These are phyloP conservation scores for Carassius gibelio DNA, from an alignment of 2,113 vertebrate species.

Conservation along the genomic window DNA sequence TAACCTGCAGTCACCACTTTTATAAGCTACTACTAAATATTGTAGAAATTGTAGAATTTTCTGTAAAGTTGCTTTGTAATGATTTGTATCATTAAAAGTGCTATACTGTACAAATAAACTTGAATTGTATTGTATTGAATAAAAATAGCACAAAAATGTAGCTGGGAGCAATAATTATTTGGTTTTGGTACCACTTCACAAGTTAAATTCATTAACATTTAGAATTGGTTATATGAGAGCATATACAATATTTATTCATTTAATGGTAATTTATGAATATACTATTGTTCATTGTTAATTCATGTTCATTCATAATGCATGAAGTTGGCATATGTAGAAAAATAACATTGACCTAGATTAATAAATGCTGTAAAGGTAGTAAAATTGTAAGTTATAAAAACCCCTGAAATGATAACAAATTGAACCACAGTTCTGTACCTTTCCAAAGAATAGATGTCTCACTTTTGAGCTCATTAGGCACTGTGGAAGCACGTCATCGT, in stretches of 20 bases:
- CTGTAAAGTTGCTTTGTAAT: too few species aligned
- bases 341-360: background rate
- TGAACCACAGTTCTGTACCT: background rate
- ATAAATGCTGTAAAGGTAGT: background rate
- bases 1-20: too few species aligned
- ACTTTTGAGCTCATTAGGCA: conserved; percentile 3
- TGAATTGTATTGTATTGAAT: background rate
- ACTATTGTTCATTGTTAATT: background rate
- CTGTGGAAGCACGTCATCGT: background rate
- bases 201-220: background rate
- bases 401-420: background rate
- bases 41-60: too few species aligned
- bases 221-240: background rate
- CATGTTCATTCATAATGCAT: background rate
- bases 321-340: background rate
- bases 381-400: background rate
- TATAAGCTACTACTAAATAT: too few species aligned
- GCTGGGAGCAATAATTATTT: background rate
- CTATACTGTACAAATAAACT: too few species aligned
- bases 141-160: background rate
- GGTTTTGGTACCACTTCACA: background rate
- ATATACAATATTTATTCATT: background rate
- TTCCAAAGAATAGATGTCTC: background rate
- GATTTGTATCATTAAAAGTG: too few species aligned
- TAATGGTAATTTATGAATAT: background rate